Evolutionary conservation across 2,888 invertebrate species (phyloP), one percentile per base, ranked within the genome.

Genomic region (Parnassius orleans): DNA sequence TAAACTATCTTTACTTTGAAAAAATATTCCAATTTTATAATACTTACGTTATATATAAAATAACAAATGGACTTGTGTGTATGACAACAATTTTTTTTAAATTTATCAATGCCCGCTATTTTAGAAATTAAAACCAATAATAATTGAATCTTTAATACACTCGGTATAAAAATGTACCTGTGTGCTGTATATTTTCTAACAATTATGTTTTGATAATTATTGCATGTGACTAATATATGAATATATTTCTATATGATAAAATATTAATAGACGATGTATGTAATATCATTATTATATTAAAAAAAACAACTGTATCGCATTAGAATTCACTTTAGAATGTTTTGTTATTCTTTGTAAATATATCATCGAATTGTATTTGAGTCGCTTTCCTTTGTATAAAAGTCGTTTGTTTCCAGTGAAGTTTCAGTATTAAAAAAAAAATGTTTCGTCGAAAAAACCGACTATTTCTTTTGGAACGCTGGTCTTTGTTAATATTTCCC

Each of bases 291-390:
- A 3, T 46, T 46, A 7, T 3, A 46, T 9, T n/a, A 52, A 50
- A 50, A 50, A 10, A 12, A 73, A 68, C 76, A 78, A 76, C 76
- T 78, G 77, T 79, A 73, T 78, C 76, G 72, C 77, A 80, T 73
- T 71, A 70, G 78, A 79, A 74, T 76, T 76, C 69, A 66, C 65
- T 82, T 83, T 58, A 44, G 33, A 57, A 53, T 3, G 46, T 57
- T 53, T 63, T 58, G 57, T 85, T 83, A 84, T 81, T 80, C 83
- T 87, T 84, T 90, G 90, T 90, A 90, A 87, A 90, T 90, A 89
- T 73, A 79, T 79, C 75, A 77, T 79, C 75, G 76, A 77, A 79
- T 76, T 74, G 76, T 76, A 69, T 68, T 67, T 65, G 68, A 63
- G 51, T 62, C 65, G 51, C 59, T 70, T 70, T 78, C 74, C 77